Conservation (phyloP, 1,140 invertebrate genomes). For the Penaeus japonicus region DNA sequence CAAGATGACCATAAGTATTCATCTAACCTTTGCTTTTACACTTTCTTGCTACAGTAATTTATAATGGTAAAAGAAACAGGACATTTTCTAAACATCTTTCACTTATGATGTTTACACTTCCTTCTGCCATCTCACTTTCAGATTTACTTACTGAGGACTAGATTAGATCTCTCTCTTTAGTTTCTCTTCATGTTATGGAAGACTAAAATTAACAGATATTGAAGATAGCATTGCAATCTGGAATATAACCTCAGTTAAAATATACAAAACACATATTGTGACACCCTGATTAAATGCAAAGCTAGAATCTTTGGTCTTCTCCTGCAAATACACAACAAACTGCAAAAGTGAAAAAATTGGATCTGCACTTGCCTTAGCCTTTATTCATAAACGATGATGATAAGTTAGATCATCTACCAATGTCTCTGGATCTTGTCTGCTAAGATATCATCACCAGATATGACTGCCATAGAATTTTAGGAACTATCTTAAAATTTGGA, state of each 20-base stretch:
- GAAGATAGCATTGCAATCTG: background rate
- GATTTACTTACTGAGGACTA: constrained; percentile 33
- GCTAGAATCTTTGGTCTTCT: constrained; percentile 8
- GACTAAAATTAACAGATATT: constrained; percentile 19
- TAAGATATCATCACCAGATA: no score
- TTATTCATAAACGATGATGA: no score
- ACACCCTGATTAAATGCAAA: constrained; percentile 13
- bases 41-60: no score
- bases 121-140: background rate
- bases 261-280: background rate
- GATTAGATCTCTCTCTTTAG: constrained; percentile 8
- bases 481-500: no score
- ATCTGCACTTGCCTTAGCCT: background rate
- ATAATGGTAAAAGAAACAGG: no score
- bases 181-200: constrained; percentile 32
- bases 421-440: no score
- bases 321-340: constrained; percentile 35
- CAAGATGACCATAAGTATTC: no score
- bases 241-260: constrained; percentile 19
- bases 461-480: no score
- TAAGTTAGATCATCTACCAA: no score
- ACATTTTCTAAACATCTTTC: no score
- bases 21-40: no score
- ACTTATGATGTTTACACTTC: background rate
- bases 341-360: background rate